These are phyloP conservation scores for Acrocera orbiculus DNA, from an alignment of 2,888 invertebrate genomes.

Conservation along the genomic window DNA sequence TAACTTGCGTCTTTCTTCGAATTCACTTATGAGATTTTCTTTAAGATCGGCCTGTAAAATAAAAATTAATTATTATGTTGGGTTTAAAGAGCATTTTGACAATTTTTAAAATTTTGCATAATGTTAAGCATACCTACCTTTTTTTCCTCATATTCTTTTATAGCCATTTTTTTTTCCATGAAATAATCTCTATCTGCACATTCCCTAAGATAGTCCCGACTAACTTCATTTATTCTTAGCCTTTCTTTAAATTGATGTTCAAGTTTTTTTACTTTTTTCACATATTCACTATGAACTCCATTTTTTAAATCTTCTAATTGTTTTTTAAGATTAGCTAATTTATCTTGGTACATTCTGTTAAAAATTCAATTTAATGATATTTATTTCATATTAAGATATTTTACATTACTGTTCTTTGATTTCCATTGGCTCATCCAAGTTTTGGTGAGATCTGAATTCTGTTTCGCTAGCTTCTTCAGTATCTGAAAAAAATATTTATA, in stretches of 20 bases:
- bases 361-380: slow-evolving; percentile 1
- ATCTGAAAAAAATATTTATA: slow-evolving; percentile 37
- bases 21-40: slow-evolving; percentile 74
- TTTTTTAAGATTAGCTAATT: slow-evolving; percentile 70
- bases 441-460: slow-evolving; percentile 38
- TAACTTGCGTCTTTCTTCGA: slow-evolving; percentile 79
- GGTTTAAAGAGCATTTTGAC: no score
- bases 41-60: slow-evolving; percentile 43
- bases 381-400: neutral
- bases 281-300: slow-evolving; percentile 71
- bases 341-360: slow-evolving; percentile 72
- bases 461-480: slow-evolving; percentile 95
- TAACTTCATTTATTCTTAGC: slow-evolving; percentile 55
- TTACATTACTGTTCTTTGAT: slow-evolving; percentile 27
- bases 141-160: slow-evolving; percentile 88
- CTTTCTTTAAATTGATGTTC: slow-evolving; percentile 70
- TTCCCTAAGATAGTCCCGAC: slow-evolving; percentile 64
- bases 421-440: slow-evolving; percentile 23
- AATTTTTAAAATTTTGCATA: neutral
- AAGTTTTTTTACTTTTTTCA: slow-evolving; percentile 60
- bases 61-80: neutral
- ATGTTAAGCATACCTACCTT: slow-evolving; percentile 37
- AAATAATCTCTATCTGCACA: slow-evolving; percentile 76
- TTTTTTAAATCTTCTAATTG: slow-evolving; percentile 79
- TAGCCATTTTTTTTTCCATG: slow-evolving; percentile 73